phyloP scores from a whole-genome alignment of 2,888 invertebrate genomes.

The Dryococelus australis region DNA sequence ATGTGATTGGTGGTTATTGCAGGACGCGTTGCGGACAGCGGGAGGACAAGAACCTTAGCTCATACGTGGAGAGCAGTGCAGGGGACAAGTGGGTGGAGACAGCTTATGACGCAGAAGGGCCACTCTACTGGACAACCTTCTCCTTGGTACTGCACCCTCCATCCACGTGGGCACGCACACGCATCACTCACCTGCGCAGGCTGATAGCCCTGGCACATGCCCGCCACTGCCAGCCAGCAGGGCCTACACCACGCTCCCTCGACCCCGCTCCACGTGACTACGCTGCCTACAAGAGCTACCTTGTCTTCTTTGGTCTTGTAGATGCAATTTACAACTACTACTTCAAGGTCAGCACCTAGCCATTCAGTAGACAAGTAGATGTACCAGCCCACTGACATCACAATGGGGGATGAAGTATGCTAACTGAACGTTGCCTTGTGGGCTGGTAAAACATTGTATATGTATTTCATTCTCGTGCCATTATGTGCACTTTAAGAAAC shows the following conservation, averaged over 20 bases:
- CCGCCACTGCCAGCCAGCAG: constrained; percentile 71
- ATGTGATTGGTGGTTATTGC: constrained; percentile 31
- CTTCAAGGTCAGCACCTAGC: constrained; percentile 73
- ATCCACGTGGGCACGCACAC: constrained; percentile 76
- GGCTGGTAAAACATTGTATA: not conserved
- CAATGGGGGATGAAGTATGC: no score
- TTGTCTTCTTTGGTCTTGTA: constrained; percentile 85
- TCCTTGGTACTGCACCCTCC: constrained; percentile 81
- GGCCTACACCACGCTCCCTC: constrained; percentile 64
- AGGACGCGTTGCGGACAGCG: constrained; percentile 77
- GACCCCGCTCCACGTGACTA: constrained; percentile 71
- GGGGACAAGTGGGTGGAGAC: constrained; percentile 77
- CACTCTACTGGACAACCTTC: constrained; percentile 86
- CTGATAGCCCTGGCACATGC: constrained; percentile 80
- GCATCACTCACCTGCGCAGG: constrained; percentile 76
- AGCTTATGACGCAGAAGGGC: constrained; percentile 90
- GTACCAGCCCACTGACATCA: no score
- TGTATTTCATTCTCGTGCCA: no score
- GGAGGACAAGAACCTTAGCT: constrained; percentile 79
- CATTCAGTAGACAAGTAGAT: no score
- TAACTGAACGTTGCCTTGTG: not conserved
- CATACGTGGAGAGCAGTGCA: constrained; percentile 71
- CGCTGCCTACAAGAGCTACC: constrained; percentile 82
- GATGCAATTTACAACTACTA: constrained; percentile 85
- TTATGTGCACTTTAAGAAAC: no score